Conservation (phyloP, 2,113 vertebrate genomes). For the Anoplopoma fimbria region DNA sequence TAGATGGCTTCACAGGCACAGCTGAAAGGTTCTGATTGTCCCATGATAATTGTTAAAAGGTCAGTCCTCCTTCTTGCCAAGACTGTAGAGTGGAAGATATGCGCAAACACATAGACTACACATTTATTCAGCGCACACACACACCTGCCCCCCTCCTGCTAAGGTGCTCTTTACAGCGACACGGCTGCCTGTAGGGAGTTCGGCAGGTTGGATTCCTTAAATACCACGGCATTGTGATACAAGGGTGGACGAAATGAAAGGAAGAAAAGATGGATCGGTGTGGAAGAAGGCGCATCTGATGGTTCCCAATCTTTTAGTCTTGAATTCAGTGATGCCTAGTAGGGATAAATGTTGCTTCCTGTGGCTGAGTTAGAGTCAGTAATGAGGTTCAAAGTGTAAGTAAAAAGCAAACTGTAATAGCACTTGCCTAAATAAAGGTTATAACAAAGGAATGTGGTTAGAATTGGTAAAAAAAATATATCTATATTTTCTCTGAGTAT, state of each 20-base stretch:
- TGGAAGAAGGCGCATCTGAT: constrained; percentile 1
- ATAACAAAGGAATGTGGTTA: background rate
- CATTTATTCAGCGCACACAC: background rate
- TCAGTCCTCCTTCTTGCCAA: constrained; percentile 66
- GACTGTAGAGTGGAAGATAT: constrained; percentile 50
- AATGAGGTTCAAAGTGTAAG: constrained; percentile 17
- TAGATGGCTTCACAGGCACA: constrained; percentile 50
- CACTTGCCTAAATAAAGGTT: constrained; percentile 27
- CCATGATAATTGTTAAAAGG: constrained; percentile 78
- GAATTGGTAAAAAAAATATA: background rate
- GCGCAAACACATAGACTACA: constrained; percentile 33
- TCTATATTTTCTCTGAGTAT: background rate
- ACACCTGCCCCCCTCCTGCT: constrained; percentile 20
- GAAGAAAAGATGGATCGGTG: constrained; percentile 16
- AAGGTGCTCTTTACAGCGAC: constrained; percentile 58
- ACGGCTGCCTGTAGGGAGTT: constrained; percentile 36
- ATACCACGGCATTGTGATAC: constrained; percentile 67
- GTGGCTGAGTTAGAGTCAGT: background rate
- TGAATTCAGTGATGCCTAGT: constrained; percentile 1
- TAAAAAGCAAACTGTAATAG: background rate
- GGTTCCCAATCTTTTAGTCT: constrained; percentile 18
- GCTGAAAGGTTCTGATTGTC: constrained; percentile 75
- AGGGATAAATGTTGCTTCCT: constrained; percentile 23
- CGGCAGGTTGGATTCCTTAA: constrained; percentile 47
- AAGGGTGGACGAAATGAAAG: constrained; percentile 13